Evolutionary conservation across 2,113 vertebrate species (phyloP).

Genomic region (Ictalurus furcatus): DNA sequence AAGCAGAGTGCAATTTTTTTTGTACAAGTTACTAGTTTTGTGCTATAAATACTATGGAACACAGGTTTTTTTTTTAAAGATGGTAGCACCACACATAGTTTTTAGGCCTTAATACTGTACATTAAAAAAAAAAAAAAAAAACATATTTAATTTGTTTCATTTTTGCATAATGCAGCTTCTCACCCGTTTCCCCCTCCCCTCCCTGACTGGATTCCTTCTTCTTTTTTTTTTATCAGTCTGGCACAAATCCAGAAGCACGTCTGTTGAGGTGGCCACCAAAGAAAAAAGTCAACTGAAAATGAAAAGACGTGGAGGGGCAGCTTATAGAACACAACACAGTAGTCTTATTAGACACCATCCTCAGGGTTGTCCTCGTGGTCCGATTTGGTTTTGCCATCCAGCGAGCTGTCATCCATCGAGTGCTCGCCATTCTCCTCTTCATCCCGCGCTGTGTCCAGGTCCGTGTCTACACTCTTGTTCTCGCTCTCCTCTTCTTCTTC

Average conservation of each 20-base stretch:
- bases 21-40: constrained; percentile 99
- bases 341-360: constrained; percentile 92
- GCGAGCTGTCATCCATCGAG: constrained; percentile 98
- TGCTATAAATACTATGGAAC: constrained; percentile 99
- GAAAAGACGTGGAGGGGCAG: constrained; percentile 67
- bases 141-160: constrained; percentile 73
- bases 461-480: constrained; percentile 98
- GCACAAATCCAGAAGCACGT: neutral
- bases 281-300: neutral
- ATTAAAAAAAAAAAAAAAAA: constrained; percentile 68
- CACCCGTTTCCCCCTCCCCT: constrained; percentile 57
- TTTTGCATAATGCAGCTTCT: constrained; percentile 99
- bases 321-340: constrained; percentile 75
- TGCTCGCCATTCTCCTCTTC: constrained; percentile 97
- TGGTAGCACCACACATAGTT: constrained; percentile 99
- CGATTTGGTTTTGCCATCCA: constrained; percentile 99
- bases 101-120: constrained; percentile 99
- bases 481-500: constrained; percentile 96
- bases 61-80: constrained; percentile 87
- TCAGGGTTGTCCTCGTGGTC: constrained; percentile 97
- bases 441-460: constrained; percentile 95
- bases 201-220: neutral
- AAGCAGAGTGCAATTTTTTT: constrained; percentile 96
- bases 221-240: neutral
- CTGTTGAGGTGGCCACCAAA: neutral